Conservation (phyloP, 2,797 vertebrate species). For the Cossypha dichroa region DNA sequence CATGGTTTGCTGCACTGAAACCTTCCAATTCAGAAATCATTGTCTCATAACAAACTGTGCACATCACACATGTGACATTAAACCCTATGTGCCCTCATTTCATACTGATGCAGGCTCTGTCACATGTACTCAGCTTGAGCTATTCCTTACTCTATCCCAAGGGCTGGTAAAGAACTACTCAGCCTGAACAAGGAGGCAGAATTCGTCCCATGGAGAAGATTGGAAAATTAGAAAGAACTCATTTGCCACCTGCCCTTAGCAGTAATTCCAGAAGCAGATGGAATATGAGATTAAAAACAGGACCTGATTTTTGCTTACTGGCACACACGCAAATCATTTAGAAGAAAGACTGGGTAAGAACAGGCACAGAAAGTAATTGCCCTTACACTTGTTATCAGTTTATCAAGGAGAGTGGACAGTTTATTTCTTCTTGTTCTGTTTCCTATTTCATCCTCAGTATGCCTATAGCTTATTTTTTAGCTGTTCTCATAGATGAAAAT, state of each 20-base stretch:
- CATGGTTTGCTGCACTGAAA: background rate
- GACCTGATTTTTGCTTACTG: background rate
- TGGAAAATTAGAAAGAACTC: slow-evolving; percentile 36
- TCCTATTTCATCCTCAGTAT: background rate
- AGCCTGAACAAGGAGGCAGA: slow-evolving; percentile 5
- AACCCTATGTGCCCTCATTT: background rate
- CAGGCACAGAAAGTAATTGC: background rate
- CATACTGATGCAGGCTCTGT: background rate
- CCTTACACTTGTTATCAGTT: background rate
- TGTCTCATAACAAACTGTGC: background rate
- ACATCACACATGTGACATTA: background rate
- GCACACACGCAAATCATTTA: slow-evolving; percentile 21
- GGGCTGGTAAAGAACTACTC: background rate
- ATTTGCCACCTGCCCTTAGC: slow-evolving; percentile 57
- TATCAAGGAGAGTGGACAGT: background rate
- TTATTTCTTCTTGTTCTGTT: background rate
- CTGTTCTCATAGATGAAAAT: rapidly evolving
- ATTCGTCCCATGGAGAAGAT: slow-evolving; percentile 39
- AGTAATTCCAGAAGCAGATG: slow-evolving; percentile 60
- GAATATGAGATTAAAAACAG: slow-evolving; percentile 59
- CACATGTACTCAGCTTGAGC: background rate
- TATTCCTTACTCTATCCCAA: background rate
- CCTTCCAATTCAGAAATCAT: background rate
- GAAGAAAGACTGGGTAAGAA: background rate
- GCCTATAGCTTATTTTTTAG: background rate